Base-by-base conservation (phyloP, 1,140 invertebrate genomes). In the Paramacrobiotus metropolitanus region DNA sequence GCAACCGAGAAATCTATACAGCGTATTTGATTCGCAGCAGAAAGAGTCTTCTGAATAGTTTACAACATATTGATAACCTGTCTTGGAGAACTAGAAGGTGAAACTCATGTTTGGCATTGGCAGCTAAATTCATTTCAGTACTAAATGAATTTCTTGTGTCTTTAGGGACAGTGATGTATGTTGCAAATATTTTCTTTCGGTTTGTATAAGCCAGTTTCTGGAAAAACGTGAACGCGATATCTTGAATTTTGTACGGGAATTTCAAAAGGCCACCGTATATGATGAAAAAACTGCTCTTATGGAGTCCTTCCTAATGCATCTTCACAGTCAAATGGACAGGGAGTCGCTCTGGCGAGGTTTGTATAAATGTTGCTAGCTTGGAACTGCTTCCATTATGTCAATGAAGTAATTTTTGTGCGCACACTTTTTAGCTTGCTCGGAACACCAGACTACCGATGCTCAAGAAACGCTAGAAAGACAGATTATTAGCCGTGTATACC, bases 401-500 rank as follows among this genome's bases (percentile, higher is more conserved):
- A 62, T 15, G n/a, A 30, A 9, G 30, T 44, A 0, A 24, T 2
- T 29, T 30, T 21, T 15, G 21, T 9, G 29, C 21, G 24, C 24
- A 79, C 55, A 81, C 79, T 0, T 64, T 64, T 76, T 79, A 69
- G 77, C 79, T 63, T 84, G 86, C 0, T 82, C 87, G 59, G 86
- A 93, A 69, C 78, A 83, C 1, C 83, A 90, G 68, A 64, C 87
- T 3, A 80, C 84, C 63, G 78, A 77, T 65, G 76, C 75, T 0
- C 67, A 71, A 59, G 67, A 74, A 61, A 73, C 74, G 28, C 70
- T 81, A 60, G 79, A 80, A 65, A 68, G 79, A n/a, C 70, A 70
- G 30, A 67, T 80, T 9, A 90, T 95, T 77, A 84, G 83, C 29
- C 79, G 84, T 24, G 85, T 97, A 34, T 97, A 97, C 74, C 79